phyloP scores from a whole-genome alignment of 2,888 invertebrate species.

The Empis stercorea region DNA sequence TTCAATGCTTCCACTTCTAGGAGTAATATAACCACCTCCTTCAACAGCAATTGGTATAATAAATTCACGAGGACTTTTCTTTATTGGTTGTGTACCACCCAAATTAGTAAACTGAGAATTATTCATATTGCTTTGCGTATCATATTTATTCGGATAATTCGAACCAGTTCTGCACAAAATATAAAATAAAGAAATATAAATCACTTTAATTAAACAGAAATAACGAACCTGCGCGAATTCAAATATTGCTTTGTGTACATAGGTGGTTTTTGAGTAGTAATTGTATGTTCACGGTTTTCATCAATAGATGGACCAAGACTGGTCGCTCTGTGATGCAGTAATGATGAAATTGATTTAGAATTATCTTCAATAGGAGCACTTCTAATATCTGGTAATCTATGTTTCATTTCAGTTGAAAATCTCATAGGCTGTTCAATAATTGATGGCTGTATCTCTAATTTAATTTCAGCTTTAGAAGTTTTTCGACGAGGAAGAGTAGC shows the following conservation, averaged over 20 bases:
- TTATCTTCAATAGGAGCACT: constrained; percentile 22
- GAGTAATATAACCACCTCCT: constrained; percentile 64
- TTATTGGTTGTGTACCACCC: constrained; percentile 59
- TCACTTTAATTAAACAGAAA: not conserved
- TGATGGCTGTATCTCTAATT: constrained; percentile 40
- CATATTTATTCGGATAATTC: constrained; percentile 42
- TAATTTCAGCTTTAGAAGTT: constrained; percentile 50
- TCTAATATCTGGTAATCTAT: constrained; percentile 39
- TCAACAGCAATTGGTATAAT: constrained; percentile 90
- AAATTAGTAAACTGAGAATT: constrained; percentile 52
- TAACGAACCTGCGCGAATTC: not conserved
- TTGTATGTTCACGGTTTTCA: constrained; percentile 49
- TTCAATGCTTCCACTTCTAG: constrained; percentile 57
- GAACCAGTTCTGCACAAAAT: constrained; percentile 8
- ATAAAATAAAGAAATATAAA: not conserved
- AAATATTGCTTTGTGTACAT: constrained; percentile 17
- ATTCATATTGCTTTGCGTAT: constrained; percentile 44
- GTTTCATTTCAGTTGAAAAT: constrained; percentile 48
- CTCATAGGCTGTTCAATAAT: constrained; percentile 36
- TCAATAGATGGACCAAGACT: constrained; percentile 19
- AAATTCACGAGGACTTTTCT: constrained; percentile 79
- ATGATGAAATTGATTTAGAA: not conserved
- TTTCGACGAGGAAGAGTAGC: constrained; percentile 53
- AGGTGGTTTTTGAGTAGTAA: constrained; percentile 47
- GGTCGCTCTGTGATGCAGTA: constrained; percentile 38